Percentiles rank a stretch among this genome's conserved stretches.
These are phyloP conservation scores for Lutjanus campechanus DNA, from an alignment of 2,797 vertebrate species.

Conservation along the genomic window DNA sequence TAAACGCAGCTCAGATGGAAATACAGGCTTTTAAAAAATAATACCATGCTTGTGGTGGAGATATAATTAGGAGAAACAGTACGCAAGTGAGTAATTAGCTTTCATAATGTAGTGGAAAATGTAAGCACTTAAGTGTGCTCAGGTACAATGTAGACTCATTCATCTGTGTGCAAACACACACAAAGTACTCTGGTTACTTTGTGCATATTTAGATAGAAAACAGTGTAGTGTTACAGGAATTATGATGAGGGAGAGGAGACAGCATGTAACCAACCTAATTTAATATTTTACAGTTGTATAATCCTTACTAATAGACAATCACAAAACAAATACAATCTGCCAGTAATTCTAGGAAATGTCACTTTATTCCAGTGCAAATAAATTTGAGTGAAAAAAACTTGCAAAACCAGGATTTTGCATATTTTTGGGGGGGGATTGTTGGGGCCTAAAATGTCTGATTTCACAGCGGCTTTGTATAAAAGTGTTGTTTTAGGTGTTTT, in stretches of 20 bases:
- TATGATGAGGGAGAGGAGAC: conserved; percentile 9
- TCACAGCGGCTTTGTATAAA: too few relatives aligned
- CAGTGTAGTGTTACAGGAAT: conserved; percentile 12
- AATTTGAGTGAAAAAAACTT: neutral
- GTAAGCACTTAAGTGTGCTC: conserved; percentile 33
- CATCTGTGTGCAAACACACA: conserved; percentile 7
- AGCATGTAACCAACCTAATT: conserved; percentile 10
- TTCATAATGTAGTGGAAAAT: conserved; percentile 33
- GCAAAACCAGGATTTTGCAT: too few relatives aligned
- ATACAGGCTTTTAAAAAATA: conserved; percentile 15
- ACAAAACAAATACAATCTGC: neutral
- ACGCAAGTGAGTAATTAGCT: conserved; percentile 27
- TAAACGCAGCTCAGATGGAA: conserved; percentile 17
- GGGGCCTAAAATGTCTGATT: too few relatives aligned
- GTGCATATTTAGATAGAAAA: conserved; percentile 11
- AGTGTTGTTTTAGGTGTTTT: too few relatives aligned
- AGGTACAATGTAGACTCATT: conserved; percentile 24
- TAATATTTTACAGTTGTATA: neutral
- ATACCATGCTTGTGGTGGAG: neutral
- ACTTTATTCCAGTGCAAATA: neutral
- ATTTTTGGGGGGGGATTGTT: too few relatives aligned
- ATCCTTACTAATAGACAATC: neutral
- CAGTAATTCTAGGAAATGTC: neutral
- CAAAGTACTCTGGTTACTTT: conserved; percentile 14
- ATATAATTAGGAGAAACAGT: conserved; percentile 27